phyloP scores from a whole-genome alignment of 2,888 invertebrate genomes.

The Flexamia atlantica region DNA sequence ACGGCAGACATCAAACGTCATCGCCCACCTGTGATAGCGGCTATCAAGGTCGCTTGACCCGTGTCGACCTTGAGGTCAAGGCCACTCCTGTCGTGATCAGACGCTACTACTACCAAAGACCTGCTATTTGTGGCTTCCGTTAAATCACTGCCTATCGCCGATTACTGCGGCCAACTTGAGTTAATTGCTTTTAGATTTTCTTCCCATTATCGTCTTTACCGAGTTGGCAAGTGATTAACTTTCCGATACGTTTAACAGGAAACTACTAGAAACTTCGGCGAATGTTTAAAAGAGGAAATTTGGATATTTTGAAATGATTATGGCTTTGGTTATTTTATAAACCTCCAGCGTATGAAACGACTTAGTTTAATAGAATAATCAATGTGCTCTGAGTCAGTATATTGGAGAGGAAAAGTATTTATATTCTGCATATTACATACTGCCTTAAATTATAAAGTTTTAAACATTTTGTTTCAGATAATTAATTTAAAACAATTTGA shows the following conservation, averaged over 20 bases:
- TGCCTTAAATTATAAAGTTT: no score
- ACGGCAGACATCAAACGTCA: no score
- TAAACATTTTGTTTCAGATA: no score
- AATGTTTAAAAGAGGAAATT: no score
- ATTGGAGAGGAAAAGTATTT: no score
- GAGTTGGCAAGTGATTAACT: slow-evolving; percentile 13
- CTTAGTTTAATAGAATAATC: no score
- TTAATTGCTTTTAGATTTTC: slow-evolving; percentile 47
- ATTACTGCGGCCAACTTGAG: slow-evolving; percentile 3
- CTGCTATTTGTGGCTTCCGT: slow-evolving; percentile 20
- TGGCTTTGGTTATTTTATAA: no score
- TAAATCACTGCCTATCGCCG: slow-evolving; percentile 19
- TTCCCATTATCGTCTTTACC: not conserved
- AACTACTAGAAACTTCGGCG: not conserved
- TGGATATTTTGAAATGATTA: no score
- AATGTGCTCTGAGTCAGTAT: no score
- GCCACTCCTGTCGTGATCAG: slow-evolving; percentile 5
- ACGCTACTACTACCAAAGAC: not conserved
- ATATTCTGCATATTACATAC: no score
- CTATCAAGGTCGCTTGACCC: slow-evolving; percentile 33
- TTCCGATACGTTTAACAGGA: slow-evolving; percentile 2
- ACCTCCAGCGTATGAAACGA: no score
- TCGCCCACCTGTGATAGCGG: not conserved
- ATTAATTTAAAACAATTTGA: no score
- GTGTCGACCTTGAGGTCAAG: slow-evolving; percentile 1